phyloP scores from a whole-genome alignment of 1,140 invertebrate species.

The Octopus bimaculoides region DNA sequence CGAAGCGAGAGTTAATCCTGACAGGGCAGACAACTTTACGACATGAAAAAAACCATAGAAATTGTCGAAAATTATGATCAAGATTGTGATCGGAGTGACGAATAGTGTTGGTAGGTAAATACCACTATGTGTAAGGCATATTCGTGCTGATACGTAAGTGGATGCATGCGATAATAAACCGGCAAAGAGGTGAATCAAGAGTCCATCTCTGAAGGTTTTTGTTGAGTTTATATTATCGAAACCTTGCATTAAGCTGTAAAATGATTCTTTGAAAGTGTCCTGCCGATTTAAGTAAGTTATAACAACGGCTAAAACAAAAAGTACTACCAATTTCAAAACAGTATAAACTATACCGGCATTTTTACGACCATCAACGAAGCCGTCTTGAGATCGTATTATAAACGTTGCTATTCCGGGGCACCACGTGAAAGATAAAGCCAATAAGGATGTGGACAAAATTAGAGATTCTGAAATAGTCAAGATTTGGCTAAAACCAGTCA shows the following conservation, averaged over 20 bases:
- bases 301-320: not conserved
- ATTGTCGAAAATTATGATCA: not conserved
- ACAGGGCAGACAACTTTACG: no score
- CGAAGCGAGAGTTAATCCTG: not conserved
- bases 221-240: not conserved
- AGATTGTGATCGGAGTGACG: not conserved
- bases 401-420: constrained; percentile 11
- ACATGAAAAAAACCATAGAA: no score
- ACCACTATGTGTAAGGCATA: not conserved
- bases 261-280: not conserved
- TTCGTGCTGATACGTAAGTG: not conserved
- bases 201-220: not conserved
- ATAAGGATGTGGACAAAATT: constrained; percentile 14
- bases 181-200: not conserved
- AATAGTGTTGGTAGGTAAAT: constrained; percentile 3
- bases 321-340: not conserved
- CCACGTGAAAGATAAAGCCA: constrained; percentile 23
- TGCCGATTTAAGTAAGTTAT: not conserved
- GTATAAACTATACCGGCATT: not conserved
- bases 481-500: not conserved
- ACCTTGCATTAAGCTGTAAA: not conserved
- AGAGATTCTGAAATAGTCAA: constrained; percentile 5
- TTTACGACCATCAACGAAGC: not conserved
- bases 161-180: not conserved
- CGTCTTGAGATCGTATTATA: not conserved